Conservation (phyloP, 2,888 invertebrate genomes). For the Lampropteryx suffumata region DNA sequence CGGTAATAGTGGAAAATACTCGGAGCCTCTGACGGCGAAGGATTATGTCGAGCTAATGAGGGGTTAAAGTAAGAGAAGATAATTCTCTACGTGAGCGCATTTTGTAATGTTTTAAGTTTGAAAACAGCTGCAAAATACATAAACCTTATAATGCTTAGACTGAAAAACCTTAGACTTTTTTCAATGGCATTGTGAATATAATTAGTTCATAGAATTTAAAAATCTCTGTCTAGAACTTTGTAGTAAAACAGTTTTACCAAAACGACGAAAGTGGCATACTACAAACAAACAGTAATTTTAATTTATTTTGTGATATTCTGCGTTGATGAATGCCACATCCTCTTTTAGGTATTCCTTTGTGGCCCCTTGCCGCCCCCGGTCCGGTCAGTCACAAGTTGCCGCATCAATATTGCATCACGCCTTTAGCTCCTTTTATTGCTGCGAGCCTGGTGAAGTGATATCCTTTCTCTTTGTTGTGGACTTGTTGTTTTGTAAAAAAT, state of each 20-base stretch:
- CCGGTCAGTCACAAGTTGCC: slow-evolving; percentile 28
- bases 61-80: slow-evolving; percentile 4
- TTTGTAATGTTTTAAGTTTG: not conserved
- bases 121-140: not conserved
- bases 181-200: no score
- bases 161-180: no score
- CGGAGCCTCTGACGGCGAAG: slow-evolving; percentile 20
- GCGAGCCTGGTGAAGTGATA: slow-evolving; percentile 42
- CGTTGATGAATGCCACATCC: not conserved
- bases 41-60: slow-evolving; percentile 34
- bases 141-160: no score
- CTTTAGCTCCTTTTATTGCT: slow-evolving; percentile 44
- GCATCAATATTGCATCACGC: slow-evolving; percentile 54
- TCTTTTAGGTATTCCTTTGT: slow-evolving; percentile 1
- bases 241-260: no score
- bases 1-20: slow-evolving; percentile 30
- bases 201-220: no score
- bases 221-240: no score
- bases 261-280: no score
- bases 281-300: no score
- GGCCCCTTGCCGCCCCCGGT: slow-evolving; percentile 13
- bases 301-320: no score
- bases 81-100: slow-evolving; percentile 1
- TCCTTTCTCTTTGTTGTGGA: slow-evolving; percentile 34
- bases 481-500: no score